Evolutionary conservation across 1,140 invertebrate species (phyloP), one percentile per base, ranked within the genome.

Genomic region (Campoletis sonorensis): DNA sequence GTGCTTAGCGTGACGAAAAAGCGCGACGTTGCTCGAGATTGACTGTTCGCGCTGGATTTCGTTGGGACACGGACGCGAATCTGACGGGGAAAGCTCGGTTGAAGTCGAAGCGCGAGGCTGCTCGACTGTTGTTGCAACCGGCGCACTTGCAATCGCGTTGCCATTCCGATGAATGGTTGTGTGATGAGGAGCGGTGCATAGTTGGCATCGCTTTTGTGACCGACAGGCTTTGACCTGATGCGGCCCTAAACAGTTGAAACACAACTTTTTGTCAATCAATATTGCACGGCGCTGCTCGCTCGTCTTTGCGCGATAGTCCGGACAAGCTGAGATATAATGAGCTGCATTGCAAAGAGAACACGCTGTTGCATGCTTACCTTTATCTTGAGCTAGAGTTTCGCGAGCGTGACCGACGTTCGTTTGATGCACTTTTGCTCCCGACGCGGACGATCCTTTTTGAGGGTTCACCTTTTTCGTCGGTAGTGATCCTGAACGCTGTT

Each of bases 201-300:
- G 26, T 64, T 40, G 77, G 27, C 58, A 79, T 7, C 77, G 77
- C 23, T 79, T 79, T 16, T 0, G 5, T 23, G 77, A 67, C 51
- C 23, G 21, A 18, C 77, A 79, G 15, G 58, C 21, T 49, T 45
- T 45, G 16, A 64, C 45, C 3, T 67, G 58, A 67, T 79, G 77
- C 13, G 77, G 4, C 4, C 77, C 77, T n/a, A 67, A 33, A 30
- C 77, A 79, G 26, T 79, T 79, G 40, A 67, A 79, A 33, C 77
- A 79, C 7, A 64, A n/a, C 45, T 27, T 49, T 27, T 79, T 79
- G 18, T 79, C 30, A 15, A 21, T 33, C 0, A 77, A 1, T 13
- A 77, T 13, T 4, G 26, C 75, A n/a, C 51, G 75, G 8, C 75
- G 49, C 21, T 77, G 51, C 18, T 77, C 54, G 49, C 11, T 58